phyloP scores from a whole-genome alignment of 2,113 vertebrate genomes.

The Acanthochromis polyacanthus region DNA sequence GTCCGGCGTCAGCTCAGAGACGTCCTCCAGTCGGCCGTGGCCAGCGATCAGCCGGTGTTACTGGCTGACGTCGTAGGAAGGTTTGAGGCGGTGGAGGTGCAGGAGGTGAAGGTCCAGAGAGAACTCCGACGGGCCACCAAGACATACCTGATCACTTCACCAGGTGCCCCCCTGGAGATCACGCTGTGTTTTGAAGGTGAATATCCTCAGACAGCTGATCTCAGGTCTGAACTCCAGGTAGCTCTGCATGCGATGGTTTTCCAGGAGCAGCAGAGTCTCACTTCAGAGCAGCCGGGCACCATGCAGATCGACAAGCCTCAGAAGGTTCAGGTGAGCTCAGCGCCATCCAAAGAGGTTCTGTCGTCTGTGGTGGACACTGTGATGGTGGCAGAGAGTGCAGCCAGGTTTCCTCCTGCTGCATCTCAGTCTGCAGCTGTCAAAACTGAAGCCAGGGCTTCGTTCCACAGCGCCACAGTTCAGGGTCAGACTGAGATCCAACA shows the following conservation, averaged over 20 bases:
- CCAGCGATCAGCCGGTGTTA: slow-evolving; percentile 83
- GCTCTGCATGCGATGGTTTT: slow-evolving; percentile 87
- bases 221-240: slow-evolving; percentile 86
- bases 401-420: slow-evolving; percentile 47
- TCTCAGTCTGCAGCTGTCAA: slow-evolving; percentile 69
- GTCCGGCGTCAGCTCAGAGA: slow-evolving; percentile 85
- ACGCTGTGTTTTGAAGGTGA: slow-evolving; percentile 84
- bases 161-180: slow-evolving; percentile 84
- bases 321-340: slow-evolving; percentile 55
- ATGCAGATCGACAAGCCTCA: slow-evolving; percentile 56
- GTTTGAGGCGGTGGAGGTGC: slow-evolving; percentile 83
- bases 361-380: slow-evolving; percentile 72
- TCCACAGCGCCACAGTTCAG: slow-evolving; percentile 60
- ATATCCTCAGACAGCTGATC: slow-evolving; percentile 85
- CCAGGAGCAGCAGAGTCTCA: slow-evolving; percentile 84
- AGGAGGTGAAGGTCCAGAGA: slow-evolving; percentile 79
- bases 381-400: slow-evolving; percentile 70
- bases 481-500: slow-evolving; percentile 65
- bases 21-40: slow-evolving; percentile 85
- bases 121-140: slow-evolving; percentile 80
- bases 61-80: slow-evolving; percentile 85
- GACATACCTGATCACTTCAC: slow-evolving; percentile 87
- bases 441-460: slow-evolving; percentile 67
- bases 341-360: slow-evolving; percentile 58
- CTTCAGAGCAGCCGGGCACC: slow-evolving; percentile 77